These are phyloP conservation scores for Troides helena DNA, from an alignment of 2,888 invertebrate species.

Conservation along the genomic window DNA sequence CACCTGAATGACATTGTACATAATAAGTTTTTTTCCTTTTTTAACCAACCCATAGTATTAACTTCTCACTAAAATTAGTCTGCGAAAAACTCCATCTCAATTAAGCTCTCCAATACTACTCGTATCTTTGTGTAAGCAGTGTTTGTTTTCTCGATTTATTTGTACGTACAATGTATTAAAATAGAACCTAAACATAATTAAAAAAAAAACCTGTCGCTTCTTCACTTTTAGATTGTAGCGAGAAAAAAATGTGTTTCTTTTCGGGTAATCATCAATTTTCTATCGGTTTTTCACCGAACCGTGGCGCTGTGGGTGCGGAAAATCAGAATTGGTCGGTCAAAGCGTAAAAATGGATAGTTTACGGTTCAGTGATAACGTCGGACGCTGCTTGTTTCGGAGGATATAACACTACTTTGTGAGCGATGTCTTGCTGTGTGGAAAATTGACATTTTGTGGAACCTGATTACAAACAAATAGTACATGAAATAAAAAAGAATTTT, in stretches of 20 bases:
- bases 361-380: slow-evolving; percentile 52
- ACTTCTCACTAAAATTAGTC: no score
- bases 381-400: slow-evolving; percentile 49
- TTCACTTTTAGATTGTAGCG: slow-evolving; percentile 30
- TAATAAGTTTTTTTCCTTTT: no score
- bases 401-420: slow-evolving; percentile 51
- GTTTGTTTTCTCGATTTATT: no score
- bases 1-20: neutral
- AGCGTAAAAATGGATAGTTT: slow-evolving; percentile 58
- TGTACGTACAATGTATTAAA: neutral
- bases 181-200: slow-evolving; percentile 28
- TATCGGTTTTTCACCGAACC: slow-evolving; percentile 38
- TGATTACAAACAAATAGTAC: slow-evolving; percentile 5
- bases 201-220: slow-evolving; percentile 31
- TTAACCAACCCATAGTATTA: no score
- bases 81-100: no score
- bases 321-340: slow-evolving; percentile 48
- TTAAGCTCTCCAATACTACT: no score
- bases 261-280: slow-evolving; percentile 34
- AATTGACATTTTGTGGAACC: slow-evolving; percentile 27
- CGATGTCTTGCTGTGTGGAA: slow-evolving; percentile 39
- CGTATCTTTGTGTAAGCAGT: no score
- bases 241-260: slow-evolving; percentile 33
- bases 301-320: slow-evolving; percentile 49
- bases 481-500: neutral